These are phyloP conservation scores for Palythoa grandis DNA, from an alignment of 92 coral and sea anemone species.

Conservation along the genomic window DNA sequence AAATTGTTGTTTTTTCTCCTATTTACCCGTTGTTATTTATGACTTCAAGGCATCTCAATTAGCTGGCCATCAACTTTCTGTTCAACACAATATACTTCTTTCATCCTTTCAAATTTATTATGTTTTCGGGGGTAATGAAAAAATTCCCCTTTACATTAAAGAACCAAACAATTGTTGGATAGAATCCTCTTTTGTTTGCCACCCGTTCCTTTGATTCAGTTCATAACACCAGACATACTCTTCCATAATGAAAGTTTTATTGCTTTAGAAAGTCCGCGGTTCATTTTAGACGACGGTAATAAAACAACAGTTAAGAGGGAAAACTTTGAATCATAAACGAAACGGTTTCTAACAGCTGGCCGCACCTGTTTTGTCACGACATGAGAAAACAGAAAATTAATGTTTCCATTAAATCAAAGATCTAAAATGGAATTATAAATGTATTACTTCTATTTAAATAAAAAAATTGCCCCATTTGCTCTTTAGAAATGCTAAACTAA, in stretches of 20 bases:
- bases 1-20: slow-evolving; percentile 12
- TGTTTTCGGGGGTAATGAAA: neutral
- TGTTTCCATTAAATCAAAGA: slow-evolving; percentile 15
- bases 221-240: slow-evolving; percentile 1
- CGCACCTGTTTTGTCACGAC: slow-evolving; percentile 21
- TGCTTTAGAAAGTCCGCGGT: slow-evolving; percentile 34
- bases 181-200: neutral
- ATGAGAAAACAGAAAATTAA: neutral
- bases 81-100: neutral
- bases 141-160: neutral
- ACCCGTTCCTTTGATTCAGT: slow-evolving; percentile 14
- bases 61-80: slow-evolving; percentile 9
- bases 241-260: slow-evolving; percentile 37
- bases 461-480: neutral
- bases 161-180: neutral
- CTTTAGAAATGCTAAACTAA: neutral
- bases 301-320: neutral
- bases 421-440: neutral
- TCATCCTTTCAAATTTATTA: slow-evolving; percentile 30
- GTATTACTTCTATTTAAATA: too few relatives aligned
- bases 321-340: neutral
- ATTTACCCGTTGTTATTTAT: slow-evolving; percentile 17
- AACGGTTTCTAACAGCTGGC: slow-evolving; percentile 2
- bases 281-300: neutral
- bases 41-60: slow-evolving; percentile 9